Conservation (phyloP, 1,140 invertebrate genomes). For the Drosophila leontia region DNA sequence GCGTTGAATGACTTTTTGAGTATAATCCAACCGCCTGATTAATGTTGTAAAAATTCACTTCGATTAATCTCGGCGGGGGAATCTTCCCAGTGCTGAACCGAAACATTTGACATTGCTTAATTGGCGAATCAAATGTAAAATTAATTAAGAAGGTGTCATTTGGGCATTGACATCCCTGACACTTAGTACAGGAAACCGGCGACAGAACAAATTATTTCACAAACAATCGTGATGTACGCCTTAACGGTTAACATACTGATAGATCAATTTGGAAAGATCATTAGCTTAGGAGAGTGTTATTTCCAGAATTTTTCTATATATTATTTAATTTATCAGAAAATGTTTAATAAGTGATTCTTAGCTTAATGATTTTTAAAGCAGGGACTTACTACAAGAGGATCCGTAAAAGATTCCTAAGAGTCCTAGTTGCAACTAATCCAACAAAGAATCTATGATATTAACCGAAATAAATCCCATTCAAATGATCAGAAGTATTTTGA, state of each 20-base stretch:
- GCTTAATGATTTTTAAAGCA: too few species aligned
- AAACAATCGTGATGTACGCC: constrained; percentile 26
- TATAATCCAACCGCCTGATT: constrained; percentile 54
- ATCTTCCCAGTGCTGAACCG: constrained; percentile 42
- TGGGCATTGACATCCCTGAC: constrained; percentile 69
- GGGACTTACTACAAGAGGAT: too few species aligned
- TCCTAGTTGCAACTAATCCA: neutral
- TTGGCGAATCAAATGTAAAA: constrained; percentile 41
- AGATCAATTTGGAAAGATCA: constrained; percentile 21
- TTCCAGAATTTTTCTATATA: neutral
- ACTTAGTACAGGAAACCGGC: constrained; percentile 56
- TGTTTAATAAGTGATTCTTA: too few species aligned
- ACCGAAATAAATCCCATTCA: neutral
- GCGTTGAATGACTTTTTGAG: constrained; percentile 74
- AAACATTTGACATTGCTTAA: constrained; percentile 70
- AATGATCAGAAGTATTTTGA: neutral
- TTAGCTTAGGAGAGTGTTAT: neutral
- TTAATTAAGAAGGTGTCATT: constrained; percentile 62
- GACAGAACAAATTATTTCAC: constrained; percentile 2
- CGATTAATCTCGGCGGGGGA: constrained; percentile 62
- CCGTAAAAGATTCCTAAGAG: neutral
- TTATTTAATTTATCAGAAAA: too few species aligned
- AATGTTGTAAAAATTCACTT: constrained; percentile 71
- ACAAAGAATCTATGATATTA: neutral
- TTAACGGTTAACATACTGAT: constrained; percentile 31